Evolutionary conservation across 2,797 vertebrate species (phyloP).

Genomic region (Arnoldichthys spilopterus): DNA sequence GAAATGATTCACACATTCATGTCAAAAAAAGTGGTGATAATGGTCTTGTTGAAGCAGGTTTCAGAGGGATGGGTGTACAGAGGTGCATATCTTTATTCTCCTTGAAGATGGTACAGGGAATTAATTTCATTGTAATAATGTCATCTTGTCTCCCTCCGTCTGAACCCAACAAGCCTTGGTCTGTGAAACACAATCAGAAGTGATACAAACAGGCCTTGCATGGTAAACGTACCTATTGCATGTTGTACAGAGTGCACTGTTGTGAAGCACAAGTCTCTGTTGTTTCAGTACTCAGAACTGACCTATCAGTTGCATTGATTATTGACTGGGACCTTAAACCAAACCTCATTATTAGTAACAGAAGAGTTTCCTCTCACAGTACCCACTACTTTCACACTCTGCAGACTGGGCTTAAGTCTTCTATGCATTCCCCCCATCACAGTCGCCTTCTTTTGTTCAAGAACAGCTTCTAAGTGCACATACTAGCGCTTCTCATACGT

Average conservation of each 20-base stretch:
- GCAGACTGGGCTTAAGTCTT: constrained; percentile 11
- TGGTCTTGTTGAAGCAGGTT: constrained; percentile 30
- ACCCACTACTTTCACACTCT: not conserved
- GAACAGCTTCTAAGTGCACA: constrained; percentile 52
- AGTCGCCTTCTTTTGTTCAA: constrained; percentile 19
- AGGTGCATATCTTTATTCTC: constrained; percentile 20
- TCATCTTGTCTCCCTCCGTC: not conserved
- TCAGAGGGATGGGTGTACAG: constrained; percentile 33
- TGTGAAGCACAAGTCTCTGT: not conserved
- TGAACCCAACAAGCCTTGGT: not conserved
- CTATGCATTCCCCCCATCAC: constrained; percentile 8
- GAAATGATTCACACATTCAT: not conserved
- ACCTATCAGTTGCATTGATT: not conserved
- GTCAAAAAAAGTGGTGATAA: not conserved
- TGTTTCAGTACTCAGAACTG: not conserved
- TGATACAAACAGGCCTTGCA: not conserved
- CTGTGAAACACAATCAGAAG: not conserved
- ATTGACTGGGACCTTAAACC: not conserved
- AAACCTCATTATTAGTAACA: not conserved
- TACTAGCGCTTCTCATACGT: constrained; percentile 46
- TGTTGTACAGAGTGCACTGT: not conserved
- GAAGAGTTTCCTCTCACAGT: not conserved
- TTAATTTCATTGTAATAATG: not conserved
- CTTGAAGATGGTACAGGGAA: constrained; percentile 22
- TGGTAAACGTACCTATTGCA: constrained; percentile 5